A percentile compares a stretch with the other conserved stretches of the same genome.
These are phyloP conservation scores for Choreutis nemorana DNA, from an alignment of 2,888 invertebrate genomes.

Conservation along the genomic window DNA sequence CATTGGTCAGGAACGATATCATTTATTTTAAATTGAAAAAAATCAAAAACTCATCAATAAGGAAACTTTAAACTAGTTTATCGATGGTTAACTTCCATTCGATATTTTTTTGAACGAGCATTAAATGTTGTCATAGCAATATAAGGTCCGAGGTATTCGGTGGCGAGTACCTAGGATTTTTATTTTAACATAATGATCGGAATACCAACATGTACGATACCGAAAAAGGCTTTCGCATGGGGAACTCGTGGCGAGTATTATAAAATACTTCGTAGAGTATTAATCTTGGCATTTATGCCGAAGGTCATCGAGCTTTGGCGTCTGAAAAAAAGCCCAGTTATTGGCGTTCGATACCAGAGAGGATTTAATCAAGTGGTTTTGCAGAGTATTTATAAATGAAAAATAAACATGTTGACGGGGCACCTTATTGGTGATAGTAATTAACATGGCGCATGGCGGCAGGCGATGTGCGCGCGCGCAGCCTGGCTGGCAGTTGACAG, in stretches of 20 bases:
- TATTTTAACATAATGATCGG: constrained; percentile 42
- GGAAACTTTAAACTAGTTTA: constrained; percentile 37
- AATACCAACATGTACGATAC: constrained; percentile 38
- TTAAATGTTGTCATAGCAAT: constrained; percentile 50
- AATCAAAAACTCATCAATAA: constrained; percentile 20
- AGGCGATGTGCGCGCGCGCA: constrained; percentile 24
- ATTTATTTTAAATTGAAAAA: no score
- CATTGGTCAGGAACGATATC: no score
- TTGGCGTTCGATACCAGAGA: no score
- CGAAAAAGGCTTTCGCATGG: constrained; percentile 45
- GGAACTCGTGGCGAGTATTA: no score
- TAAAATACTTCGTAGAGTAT: no score
- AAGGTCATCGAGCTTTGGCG: constrained; percentile 27
- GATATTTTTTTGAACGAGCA: constrained; percentile 34
- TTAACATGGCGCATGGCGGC: constrained; percentile 44
- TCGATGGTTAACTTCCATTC: constrained; percentile 26
- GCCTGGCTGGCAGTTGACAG: constrained; percentile 24
- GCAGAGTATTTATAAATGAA: constrained; percentile 39
- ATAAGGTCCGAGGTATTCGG: constrained; percentile 50
- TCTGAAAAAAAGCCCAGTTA: constrained; percentile 26
- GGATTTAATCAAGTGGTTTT: constrained; percentile 33
- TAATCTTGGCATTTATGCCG: constrained; percentile 48
- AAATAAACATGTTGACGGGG: constrained; percentile 48
- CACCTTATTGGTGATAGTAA: constrained; percentile 57
- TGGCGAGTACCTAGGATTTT: constrained; percentile 45